Evolutionary conservation across 2,797 vertebrate species (phyloP).

Genomic region (Pseudomugil gertrudae): DNA sequence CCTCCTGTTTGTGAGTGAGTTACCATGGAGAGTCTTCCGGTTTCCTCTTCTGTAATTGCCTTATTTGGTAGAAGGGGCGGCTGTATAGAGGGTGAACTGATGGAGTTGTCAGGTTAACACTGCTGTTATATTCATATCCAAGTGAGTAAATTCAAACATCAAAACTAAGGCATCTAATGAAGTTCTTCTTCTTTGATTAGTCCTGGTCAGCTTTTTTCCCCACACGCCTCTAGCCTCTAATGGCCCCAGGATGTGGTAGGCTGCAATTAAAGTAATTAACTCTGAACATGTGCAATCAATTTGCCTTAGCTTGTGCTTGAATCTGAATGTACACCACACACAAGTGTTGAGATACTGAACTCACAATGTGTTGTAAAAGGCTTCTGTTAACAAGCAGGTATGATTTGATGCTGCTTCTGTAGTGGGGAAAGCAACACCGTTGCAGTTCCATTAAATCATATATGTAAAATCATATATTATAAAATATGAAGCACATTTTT

Average conservation of each 20-base stretch:
- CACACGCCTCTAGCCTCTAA: conserved; percentile 23
- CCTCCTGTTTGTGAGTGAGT: conserved; percentile 63
- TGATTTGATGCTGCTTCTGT: neutral
- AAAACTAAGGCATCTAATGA: conserved; percentile 13
- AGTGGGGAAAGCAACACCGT: neutral
- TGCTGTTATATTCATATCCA: conserved; percentile 19
- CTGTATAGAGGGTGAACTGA: conserved; percentile 21
- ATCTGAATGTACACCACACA: conserved; percentile 11
- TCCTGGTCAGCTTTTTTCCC: conserved; percentile 21
- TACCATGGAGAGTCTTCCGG: conserved; percentile 71
- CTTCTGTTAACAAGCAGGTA: conserved; percentile 3
- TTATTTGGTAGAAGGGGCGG: conserved; percentile 59
- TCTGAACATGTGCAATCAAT: conserved; percentile 10
- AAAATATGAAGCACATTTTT: neutral
- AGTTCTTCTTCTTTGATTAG: conserved; percentile 29
- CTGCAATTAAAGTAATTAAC: conserved; percentile 38
- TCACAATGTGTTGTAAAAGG: neutral
- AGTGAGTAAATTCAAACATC: conserved; percentile 13
- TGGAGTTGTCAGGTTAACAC: conserved; percentile 18
- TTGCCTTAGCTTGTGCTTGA: conserved; percentile 19
- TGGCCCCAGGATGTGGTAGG: conserved; percentile 20
- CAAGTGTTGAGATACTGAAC: conserved; percentile 1
- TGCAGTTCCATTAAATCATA: neutral
- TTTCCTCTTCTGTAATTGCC: conserved; percentile 45
- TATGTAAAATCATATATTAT: neutral